Conservation (phyloP, 30 jellyfish, hydroid and myxozoan species). For the Turritopsis rubra region DNA sequence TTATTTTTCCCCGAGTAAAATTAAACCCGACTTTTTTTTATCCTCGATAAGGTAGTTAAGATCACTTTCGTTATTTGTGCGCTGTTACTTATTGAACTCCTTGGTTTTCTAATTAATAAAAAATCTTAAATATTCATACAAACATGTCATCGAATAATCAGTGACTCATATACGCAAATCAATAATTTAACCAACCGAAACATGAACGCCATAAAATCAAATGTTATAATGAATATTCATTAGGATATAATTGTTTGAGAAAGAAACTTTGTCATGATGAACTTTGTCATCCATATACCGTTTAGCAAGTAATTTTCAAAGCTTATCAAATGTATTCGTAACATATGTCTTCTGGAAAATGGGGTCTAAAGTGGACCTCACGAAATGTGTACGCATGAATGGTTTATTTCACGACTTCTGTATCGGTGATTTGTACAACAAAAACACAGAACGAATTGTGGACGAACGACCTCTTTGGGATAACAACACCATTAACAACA, state of each 20-base stretch:
- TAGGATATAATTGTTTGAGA: too few relatives aligned
- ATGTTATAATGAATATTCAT: too few relatives aligned
- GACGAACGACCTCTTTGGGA: background rate
- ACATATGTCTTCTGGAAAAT: background rate
- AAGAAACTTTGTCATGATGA: too few relatives aligned
- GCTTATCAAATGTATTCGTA: background rate
- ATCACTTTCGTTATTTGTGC: too few relatives aligned
- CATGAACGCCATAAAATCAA: background rate
- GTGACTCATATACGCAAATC: background rate
- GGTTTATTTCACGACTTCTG: background rate
- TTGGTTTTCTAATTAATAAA: background rate
- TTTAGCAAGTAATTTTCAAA: background rate
- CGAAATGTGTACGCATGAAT: background rate
- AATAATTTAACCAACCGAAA: background rate
- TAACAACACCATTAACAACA: background rate
- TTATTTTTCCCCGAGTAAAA: too few relatives aligned
- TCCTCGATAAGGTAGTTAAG: too few relatives aligned
- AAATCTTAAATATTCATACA: too few relatives aligned
- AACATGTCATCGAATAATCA: background rate
- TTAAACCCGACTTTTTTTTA: too few relatives aligned
- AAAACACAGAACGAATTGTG: background rate
- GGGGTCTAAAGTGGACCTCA: background rate
- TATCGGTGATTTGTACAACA: background rate
- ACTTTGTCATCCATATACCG: background rate
- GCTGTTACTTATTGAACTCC: background rate